Evolutionary conservation across 2,888 invertebrate genomes (phyloP).

Genomic region (Hybos culiciformis): DNA sequence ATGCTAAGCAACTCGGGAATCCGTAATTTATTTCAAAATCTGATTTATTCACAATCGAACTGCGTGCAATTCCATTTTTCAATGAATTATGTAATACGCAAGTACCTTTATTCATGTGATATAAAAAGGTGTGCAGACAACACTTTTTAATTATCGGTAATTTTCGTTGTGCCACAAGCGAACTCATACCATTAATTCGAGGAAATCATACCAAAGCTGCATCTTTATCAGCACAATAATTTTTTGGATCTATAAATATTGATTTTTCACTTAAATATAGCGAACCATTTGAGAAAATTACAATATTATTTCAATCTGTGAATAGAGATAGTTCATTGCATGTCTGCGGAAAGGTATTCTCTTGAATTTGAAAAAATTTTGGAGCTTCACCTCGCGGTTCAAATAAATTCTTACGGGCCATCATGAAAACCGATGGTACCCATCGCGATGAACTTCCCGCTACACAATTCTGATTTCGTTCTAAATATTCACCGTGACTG

Average conservation of each 20-base stretch:
- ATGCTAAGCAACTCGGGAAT: constrained; percentile 22
- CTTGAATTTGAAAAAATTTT: constrained; percentile 33
- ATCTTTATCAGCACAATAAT: constrained; percentile 55
- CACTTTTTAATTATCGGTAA: constrained; percentile 46
- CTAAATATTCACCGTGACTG: constrained; percentile 38
- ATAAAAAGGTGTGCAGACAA: constrained; percentile 51
- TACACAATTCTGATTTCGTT: constrained; percentile 30
- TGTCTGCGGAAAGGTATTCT: constrained; percentile 33
- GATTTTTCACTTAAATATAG: constrained; percentile 41
- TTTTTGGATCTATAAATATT: constrained; percentile 38
- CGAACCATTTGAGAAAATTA: constrained; percentile 53
- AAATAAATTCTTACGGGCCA: constrained; percentile 33
- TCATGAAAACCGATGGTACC: constrained; percentile 47
- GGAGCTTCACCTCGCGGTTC: constrained; percentile 32
- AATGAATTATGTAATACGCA: too few species aligned
- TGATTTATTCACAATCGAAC: constrained; percentile 26
- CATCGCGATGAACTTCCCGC: constrained; percentile 35
- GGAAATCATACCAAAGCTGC: constrained; percentile 49
- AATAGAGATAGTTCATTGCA: constrained; percentile 32
- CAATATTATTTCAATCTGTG: constrained; percentile 14
- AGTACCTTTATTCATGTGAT: constrained; percentile 41
- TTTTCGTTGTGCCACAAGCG: constrained; percentile 18
- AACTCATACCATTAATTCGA: too few species aligned
- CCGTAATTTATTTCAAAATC: constrained; percentile 17
- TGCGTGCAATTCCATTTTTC: too few species aligned